These are phyloP conservation scores for Schizotus pectinicornis DNA, from an alignment of 2,888 invertebrate genomes.

Conservation along the genomic window DNA sequence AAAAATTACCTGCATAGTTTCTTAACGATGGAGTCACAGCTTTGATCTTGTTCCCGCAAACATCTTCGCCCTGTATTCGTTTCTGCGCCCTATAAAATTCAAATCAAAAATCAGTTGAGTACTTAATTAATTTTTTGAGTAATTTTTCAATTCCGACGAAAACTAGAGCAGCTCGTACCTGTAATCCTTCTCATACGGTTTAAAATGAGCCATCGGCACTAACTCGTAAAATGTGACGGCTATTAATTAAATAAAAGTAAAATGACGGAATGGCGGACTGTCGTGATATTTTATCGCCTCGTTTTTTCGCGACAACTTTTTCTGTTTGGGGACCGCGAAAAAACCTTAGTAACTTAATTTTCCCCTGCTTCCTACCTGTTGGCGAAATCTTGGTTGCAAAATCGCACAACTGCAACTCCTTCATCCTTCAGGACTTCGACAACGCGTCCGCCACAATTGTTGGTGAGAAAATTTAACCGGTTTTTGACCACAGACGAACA, in stretches of 20 bases:
- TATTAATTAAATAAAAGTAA: constrained; percentile 7
- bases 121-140: constrained; percentile 34
- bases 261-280: constrained; percentile 5
- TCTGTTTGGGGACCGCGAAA: constrained; percentile 1
- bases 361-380: constrained; percentile 63
- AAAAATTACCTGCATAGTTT: constrained; percentile 41
- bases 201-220: constrained; percentile 45
- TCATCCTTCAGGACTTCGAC: constrained; percentile 63
- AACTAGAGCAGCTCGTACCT: constrained; percentile 38
- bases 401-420: constrained; percentile 71
- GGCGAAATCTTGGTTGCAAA: constrained; percentile 73
- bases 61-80: constrained; percentile 84
- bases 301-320: background rate
- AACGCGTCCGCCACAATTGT: constrained; percentile 83
- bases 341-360: constrained; percentile 15
- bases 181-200: constrained; percentile 47
- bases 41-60: constrained; percentile 76
- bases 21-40: constrained; percentile 53
- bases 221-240: background rate
- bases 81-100: constrained; percentile 71
- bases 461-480: constrained; percentile 72
- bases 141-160: constrained; percentile 5
- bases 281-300: constrained; percentile 5
- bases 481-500: constrained; percentile 65
- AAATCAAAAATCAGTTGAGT: constrained; percentile 20